Evolutionary conservation across 1,140 invertebrate genomes (phyloP).

Genomic region (Caenorhabditis tropicalis): DNA sequence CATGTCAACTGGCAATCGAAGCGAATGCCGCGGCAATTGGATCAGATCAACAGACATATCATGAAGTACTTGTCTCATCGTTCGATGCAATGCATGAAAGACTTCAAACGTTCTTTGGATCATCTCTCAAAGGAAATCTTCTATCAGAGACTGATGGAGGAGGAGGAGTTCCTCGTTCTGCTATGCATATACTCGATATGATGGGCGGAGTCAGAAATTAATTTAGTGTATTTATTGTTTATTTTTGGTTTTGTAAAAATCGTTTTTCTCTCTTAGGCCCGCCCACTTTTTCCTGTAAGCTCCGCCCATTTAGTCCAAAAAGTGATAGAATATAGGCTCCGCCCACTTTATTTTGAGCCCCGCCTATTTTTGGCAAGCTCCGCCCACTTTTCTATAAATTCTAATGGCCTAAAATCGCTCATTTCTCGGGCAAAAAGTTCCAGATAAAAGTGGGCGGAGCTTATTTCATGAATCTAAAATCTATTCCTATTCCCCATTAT

Average conservation of each 20-base stretch:
- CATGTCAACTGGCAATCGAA: conserved; percentile 53
- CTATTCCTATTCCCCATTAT: no score
- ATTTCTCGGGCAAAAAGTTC: no score
- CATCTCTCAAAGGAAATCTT: not conserved
- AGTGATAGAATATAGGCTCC: no score
- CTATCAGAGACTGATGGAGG: conserved; percentile 7
- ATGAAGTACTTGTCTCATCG: conserved; percentile 54
- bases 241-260: not conserved
- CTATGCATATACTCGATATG: conserved; percentile 57
- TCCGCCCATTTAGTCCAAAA: no score
- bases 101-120: not conserved
- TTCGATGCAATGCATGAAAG: conserved; percentile 56
- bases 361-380: no score
- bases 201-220: conserved; percentile 56
- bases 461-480: no score
- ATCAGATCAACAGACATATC: conserved; percentile 56
- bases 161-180: not conserved
- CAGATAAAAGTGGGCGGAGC: no score
- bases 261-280: no score
- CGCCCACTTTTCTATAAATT: no score
- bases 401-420: no score
- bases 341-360: no score
- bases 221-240: not conserved
- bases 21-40: conserved; percentile 53
- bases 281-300: no score